Evolutionary conservation across 2,113 vertebrate species (phyloP).

Genomic region (Marmota monax): DNA sequence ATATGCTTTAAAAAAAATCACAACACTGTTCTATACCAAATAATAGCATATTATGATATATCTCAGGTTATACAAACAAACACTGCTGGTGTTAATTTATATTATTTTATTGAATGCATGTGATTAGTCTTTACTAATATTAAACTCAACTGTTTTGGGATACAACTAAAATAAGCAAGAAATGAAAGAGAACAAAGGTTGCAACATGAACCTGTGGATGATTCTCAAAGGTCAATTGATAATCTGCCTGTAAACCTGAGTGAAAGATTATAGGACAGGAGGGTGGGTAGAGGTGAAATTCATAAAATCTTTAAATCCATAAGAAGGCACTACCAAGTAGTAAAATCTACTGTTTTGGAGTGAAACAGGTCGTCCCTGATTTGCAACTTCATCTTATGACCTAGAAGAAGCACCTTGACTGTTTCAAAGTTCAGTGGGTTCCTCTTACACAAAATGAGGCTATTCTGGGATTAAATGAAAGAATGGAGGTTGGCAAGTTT

Average conservation of each 20-base stretch:
- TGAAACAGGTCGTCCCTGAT: background rate
- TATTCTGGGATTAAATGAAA: background rate
- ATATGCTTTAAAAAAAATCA: background rate
- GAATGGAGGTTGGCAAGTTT: background rate
- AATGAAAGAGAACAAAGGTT: background rate
- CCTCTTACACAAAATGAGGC: background rate
- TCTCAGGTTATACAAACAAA: background rate
- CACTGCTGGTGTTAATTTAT: slow-evolving; percentile 7
- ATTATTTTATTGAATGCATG: slow-evolving; percentile 45
- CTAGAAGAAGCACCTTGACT: background rate
- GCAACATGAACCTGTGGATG: background rate
- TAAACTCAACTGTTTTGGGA: slow-evolving; percentile 12
- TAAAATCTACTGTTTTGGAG: background rate
- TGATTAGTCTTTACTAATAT: slow-evolving; percentile 54
- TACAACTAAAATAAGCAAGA: slow-evolving; percentile 66
- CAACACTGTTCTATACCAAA: slow-evolving; percentile 22
- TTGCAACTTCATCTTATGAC: background rate
- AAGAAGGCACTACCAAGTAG: background rate
- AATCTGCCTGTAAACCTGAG: slow-evolving; percentile 35
- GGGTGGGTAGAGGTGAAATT: background rate
- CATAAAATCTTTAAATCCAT: background rate
- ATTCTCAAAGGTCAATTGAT: slow-evolving; percentile 43
- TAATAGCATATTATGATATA: slow-evolving; percentile 62
- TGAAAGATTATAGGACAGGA: background rate
- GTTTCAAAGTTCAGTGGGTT: background rate